Evolutionary conservation across 2,888 invertebrate species (phyloP).

Genomic region (Drosophila ustulata): DNA sequence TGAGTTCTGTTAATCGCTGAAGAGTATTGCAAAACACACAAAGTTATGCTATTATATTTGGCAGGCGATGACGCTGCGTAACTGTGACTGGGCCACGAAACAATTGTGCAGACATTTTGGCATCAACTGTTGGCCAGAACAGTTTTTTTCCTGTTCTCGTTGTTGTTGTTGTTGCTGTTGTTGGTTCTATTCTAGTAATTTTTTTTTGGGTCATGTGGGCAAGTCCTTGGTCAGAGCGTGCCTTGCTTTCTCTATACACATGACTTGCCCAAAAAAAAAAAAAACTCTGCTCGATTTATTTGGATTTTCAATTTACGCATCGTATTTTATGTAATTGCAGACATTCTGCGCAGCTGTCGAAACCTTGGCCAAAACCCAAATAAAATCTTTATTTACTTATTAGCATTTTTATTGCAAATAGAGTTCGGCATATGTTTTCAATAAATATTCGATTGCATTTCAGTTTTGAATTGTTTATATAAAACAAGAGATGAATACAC

Average conservation of each 20-base stretch:
- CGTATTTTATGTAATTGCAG: slow-evolving; percentile 18
- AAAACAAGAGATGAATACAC: not conserved
- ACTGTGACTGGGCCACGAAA: slow-evolving; percentile 59
- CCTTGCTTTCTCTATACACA: slow-evolving; percentile 13
- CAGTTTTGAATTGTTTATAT: not conserved
- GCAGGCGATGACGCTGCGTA: slow-evolving; percentile 60
- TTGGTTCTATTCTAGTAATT: not conserved
- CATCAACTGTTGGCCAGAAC: slow-evolving; percentile 45
- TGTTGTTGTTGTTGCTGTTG: not conserved
- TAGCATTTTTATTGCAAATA: slow-evolving; percentile 2
- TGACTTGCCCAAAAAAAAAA: slow-evolving; percentile 10
- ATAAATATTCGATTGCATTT: not conserved
- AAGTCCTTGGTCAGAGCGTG: slow-evolving; percentile 56
- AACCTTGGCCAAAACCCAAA: not conserved
- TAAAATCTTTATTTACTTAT: not conserved
- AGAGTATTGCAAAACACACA: slow-evolving; percentile 37
- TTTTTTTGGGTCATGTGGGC: slow-evolving; percentile 32
- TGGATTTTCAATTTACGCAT: slow-evolving; percentile 35
- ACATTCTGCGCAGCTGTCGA: slow-evolving; percentile 9
- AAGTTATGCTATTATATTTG: slow-evolving; percentile 72
- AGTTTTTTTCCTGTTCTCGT: slow-evolving; percentile 4
- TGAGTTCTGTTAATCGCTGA: not conserved
- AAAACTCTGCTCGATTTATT: slow-evolving; percentile 3
- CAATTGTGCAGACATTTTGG: slow-evolving; percentile 73
- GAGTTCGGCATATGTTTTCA: not conserved